Base-by-base conservation (phyloP, 2,888 invertebrate species). In the Ormyrus nitidulus region DNA sequence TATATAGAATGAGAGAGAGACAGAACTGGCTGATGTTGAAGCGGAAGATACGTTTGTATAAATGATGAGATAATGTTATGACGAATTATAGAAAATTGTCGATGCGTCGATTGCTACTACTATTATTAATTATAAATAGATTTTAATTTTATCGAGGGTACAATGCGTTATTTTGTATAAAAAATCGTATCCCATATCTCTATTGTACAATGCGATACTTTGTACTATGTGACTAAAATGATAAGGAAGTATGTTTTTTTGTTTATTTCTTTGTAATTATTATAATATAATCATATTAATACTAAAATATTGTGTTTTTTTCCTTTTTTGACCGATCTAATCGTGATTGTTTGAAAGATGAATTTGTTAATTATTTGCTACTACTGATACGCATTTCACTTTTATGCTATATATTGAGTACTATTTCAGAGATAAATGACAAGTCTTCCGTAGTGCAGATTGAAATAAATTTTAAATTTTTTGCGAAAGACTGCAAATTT, bases 381-480 rank as follows among this genome's bases (percentile, higher is more conserved):
- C 46, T 68, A 72, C 34, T 11, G 54, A 77, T 69, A 34, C 44
- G 13, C 34, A 72, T 64, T 66, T 76, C 54, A 51, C 46, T 70
- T 64, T 73, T 69, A 10, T 79, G 54, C 64, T 62, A 70, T n/a
- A 54, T 51, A 56, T 70, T 79, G 64, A 49, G 54, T 73, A 62
- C 76, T 77, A 77, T 82, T 75, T 68, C 54, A 77, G 48, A 46
- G 62, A 68, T 74, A 74, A 73, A 72, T 10, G 58, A 59, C 70
- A 68, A 71, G 82, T 82, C 82, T 82, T 82, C 82, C 82, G 77
- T 69, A 78, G 72, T 75, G 62, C 66, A 68, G 75, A 80, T 76
- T 80, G 70, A 77, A 73, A 64, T 65, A 61, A 56, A 13, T 74
- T 79, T 79, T 81, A 79, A 74, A 56, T 73, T 79, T 81, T 74